Percentiles rank a stretch among this genome's conserved stretches.
phyloP scores from a whole-genome alignment of 2,113 vertebrate genomes.

The Hylia prasina region DNA sequence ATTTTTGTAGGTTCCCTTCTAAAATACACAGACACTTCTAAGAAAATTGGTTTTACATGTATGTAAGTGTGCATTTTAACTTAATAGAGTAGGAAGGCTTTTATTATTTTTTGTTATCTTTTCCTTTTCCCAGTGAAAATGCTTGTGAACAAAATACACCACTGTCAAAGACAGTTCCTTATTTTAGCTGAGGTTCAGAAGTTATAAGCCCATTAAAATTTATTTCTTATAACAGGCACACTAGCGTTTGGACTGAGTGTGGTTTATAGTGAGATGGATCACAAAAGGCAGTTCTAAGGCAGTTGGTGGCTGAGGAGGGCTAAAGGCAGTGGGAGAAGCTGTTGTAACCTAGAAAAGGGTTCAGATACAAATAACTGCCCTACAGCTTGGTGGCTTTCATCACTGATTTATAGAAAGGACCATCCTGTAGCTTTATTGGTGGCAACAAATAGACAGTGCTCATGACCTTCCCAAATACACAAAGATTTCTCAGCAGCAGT shows the following conservation, averaged over 20 bases:
- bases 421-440: not conserved
- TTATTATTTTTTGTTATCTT: not conserved
- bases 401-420: not conserved
- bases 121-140: not conserved
- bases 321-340: not conserved
- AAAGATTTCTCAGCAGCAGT: not conserved
- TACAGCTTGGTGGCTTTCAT: not conserved
- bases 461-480: not conserved
- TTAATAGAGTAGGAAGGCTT: not conserved
- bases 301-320: not conserved
- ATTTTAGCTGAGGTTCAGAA: not conserved
- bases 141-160: not conserved
- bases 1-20: not conserved
- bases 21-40: not conserved
- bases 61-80: not conserved
- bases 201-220: not conserved
- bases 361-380: not conserved
- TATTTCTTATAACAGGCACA: not conserved
- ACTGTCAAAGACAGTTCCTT: not conserved
- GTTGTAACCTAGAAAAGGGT: not conserved
- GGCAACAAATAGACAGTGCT: not conserved
- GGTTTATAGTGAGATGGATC: not conserved
- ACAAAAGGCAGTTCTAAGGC: not conserved
- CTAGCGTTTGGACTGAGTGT: not conserved
- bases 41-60: not conserved